Percentiles rank a stretch among this genome's conserved stretches.
phyloP scores from a whole-genome alignment of 35 echinoderm and acorn worm genomes.

The Nesometra sesokonis region DNA sequence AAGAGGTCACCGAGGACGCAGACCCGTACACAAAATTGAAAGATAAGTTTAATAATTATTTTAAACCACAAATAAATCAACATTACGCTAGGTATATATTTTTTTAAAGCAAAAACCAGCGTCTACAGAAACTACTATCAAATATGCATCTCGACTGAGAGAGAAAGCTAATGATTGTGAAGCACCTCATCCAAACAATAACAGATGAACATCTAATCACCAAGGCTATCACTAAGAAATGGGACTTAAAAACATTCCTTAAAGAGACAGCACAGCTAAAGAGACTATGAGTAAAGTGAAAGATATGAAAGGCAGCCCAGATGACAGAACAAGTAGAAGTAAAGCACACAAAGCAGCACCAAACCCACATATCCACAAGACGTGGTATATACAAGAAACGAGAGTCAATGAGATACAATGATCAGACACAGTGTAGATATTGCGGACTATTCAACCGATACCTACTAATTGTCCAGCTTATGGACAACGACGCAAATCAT shows the following conservation, averaged over 20 bases:
- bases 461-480: no score
- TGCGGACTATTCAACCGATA: no score
- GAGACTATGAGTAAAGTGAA: neutral
- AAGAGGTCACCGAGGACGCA: neutral
- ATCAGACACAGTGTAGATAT: no score
- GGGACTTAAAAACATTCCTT: constrained; percentile 6
- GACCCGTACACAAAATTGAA: neutral
- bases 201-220: neutral
- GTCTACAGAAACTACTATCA: no score
- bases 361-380: no score
- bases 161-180: neutral
- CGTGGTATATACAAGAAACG: no score
- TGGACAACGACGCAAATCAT: no score
- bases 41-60: neutral
- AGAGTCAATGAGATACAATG: no score
- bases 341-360: no score
- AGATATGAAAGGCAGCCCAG: neutral
- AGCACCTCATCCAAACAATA: neutral
- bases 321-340: no score
- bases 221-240: constrained; percentile 3
- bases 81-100: no score
- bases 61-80: neutral
- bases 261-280: neutral
- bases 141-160: neutral
- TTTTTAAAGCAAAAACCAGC: no score